A percentile compares a stretch with the other conserved stretches of the same genome.
These are phyloP conservation scores for Orthosia gracilis DNA, from an alignment of 2,888 invertebrate species.

Conservation along the genomic window DNA sequence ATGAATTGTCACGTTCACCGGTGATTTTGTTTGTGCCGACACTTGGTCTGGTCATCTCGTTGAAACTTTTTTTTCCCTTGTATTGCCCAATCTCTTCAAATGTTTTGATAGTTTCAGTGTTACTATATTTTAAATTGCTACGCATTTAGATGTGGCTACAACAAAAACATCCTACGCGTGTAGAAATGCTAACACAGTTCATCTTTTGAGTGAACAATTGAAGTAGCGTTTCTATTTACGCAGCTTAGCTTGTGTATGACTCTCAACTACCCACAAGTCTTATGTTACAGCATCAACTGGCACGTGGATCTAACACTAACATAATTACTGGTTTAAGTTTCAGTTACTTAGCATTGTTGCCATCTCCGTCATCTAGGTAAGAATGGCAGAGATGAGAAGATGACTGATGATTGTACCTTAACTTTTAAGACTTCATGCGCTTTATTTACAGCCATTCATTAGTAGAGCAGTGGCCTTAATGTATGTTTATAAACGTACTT, in stretches of 20 bases:
- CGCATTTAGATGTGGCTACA: background rate
- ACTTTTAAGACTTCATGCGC: too few relatives aligned
- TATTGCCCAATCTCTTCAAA: background rate
- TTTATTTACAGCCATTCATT: background rate
- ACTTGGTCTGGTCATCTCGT: background rate
- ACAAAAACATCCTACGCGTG: background rate
- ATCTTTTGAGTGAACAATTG: background rate
- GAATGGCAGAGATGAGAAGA: background rate
- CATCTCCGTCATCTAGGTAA: background rate
- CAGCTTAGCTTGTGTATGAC: constrained; percentile 1
- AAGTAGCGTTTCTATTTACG: constrained; percentile 12
- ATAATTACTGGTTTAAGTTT: constrained; percentile 5
- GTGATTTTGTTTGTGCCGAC: background rate
- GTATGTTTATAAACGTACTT: too few relatives aligned
- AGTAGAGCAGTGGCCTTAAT: too few relatives aligned
- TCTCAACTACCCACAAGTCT: constrained; percentile 20
- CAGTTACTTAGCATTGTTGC: background rate
- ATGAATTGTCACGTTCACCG: background rate
- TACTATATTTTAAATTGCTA: background rate
- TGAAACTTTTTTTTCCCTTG: background rate
- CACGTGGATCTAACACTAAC: constrained; percentile 34
- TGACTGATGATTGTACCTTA: background rate
- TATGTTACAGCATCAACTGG: constrained; percentile 39
- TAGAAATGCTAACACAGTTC: background rate
- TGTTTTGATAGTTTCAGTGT: background rate